Conservation (phyloP, 2,888 invertebrate genomes). For the Pammene aurita region DNA sequence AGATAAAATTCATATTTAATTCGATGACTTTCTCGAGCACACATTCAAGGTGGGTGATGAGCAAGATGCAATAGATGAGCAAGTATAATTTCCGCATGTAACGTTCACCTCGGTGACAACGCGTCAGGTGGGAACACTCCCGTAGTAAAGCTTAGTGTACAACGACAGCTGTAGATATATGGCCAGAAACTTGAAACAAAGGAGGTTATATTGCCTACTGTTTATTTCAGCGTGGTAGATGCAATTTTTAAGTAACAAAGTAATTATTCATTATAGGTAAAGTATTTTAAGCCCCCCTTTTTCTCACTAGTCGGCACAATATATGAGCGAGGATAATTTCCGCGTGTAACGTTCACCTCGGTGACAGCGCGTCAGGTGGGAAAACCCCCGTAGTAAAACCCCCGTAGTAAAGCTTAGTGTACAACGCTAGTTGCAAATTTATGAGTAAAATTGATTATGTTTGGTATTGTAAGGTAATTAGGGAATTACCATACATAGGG, state of each 20-base stretch:
- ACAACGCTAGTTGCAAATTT: too few species aligned
- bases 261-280: not conserved
- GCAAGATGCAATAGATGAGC: slow-evolving; percentile 19
- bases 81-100: slow-evolving; percentile 27
- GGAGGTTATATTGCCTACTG: too few species aligned
- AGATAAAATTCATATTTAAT: too few species aligned
- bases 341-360: slow-evolving; percentile 30
- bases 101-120: slow-evolving; percentile 35
- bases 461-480: too few species aligned
- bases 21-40: too few species aligned
- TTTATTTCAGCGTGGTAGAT: too few species aligned
- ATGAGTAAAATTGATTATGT: too few species aligned
- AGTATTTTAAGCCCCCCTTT: not conserved
- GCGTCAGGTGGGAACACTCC: slow-evolving; percentile 36
- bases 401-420: slow-evolving; percentile 11
- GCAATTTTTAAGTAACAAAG: too few species aligned
- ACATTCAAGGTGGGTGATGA: too few species aligned
- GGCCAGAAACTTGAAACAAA: too few species aligned
- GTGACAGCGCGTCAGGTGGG: slow-evolving; percentile 37
- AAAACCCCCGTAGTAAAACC: slow-evolving; percentile 23
- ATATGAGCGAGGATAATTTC: slow-evolving; percentile 26
- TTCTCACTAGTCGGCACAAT: not conserved
- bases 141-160: slow-evolving; percentile 4
- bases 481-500: too few species aligned
- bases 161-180: not conserved